phyloP scores from a whole-genome alignment of 2,888 invertebrate species.

The Dicyrtoma fusca region DNA sequence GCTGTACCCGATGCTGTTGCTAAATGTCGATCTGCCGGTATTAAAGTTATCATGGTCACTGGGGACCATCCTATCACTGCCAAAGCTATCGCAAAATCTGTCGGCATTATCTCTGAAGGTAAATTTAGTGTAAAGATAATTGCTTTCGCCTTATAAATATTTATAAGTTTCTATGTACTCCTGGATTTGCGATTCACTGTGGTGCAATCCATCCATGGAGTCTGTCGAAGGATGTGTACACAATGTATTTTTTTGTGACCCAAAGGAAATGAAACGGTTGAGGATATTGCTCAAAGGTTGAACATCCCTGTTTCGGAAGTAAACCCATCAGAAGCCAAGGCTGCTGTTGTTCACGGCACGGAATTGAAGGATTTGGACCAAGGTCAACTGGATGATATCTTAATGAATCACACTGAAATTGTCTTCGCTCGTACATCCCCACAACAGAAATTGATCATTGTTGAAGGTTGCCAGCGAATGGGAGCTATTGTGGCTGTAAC shows the following conservation, averaged over 20 bases:
- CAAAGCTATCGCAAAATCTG: conserved; percentile 73
- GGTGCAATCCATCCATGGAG: neutral
- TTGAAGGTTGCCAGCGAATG: conserved; percentile 78
- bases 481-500: conserved; percentile 79
- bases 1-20: conserved; percentile 71
- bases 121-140: conserved; percentile 32
- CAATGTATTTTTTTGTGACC: neutral
- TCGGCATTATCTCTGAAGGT: conserved; percentile 71
- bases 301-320: conserved; percentile 61
- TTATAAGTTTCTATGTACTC: no score
- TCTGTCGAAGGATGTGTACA: neutral
- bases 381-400: conserved; percentile 59
- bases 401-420: conserved; percentile 61
- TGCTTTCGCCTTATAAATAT: no score
- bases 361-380: conserved; percentile 60
- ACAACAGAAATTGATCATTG: conserved; percentile 66
- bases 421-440: conserved; percentile 65
- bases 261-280: conserved; percentile 59
- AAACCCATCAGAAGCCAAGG: conserved; percentile 59
- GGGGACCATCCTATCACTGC: conserved; percentile 84
- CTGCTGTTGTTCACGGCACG: conserved; percentile 60
- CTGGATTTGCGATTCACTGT: neutral
- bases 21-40: conserved; percentile 74
- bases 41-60: conserved; percentile 77
- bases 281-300: conserved; percentile 63